Evolutionary conservation across 1,140 invertebrate species (phyloP).

Genomic region (Dendroctonus valens): DNA sequence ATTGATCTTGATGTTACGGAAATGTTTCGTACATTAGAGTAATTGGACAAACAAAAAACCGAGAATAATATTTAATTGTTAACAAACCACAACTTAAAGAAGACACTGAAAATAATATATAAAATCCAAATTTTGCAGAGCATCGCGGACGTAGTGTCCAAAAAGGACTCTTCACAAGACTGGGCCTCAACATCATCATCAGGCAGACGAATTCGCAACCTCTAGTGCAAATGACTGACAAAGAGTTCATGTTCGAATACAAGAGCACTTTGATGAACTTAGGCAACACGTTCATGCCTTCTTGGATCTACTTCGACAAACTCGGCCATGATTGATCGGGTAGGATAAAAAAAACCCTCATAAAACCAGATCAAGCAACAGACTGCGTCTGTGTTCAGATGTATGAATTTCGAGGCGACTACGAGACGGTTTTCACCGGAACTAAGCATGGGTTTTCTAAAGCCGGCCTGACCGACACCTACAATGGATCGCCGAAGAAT

Average conservation of each 20-base stretch:
- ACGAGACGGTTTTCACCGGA: conserved; percentile 77
- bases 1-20: no score
- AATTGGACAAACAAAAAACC: no score
- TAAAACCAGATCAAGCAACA: background rate
- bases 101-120: background rate
- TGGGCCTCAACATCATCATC: conserved; percentile 69
- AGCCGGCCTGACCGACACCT: conserved; percentile 74
- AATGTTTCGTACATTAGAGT: no score
- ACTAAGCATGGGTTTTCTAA: conserved; percentile 53
- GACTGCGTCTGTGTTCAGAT: conserved; percentile 59
- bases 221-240: conserved; percentile 72
- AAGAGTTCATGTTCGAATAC: conserved; percentile 83
- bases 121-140: conserved; percentile 56
- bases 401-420: conserved; percentile 81
- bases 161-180: conserved; percentile 61
- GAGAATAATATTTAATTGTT: no score
- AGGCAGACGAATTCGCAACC: conserved; percentile 64
- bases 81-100: no score
- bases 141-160: conserved; percentile 71
- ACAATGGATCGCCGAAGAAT: conserved; percentile 67
- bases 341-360: conserved; percentile 50
- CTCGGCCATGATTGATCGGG: conserved; percentile 79
- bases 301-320: conserved; percentile 80
- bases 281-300: conserved; percentile 72
- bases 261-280: conserved; percentile 68